Conservation (phyloP, 1,140 invertebrate genomes). For the Drosophila bocki region DNA sequence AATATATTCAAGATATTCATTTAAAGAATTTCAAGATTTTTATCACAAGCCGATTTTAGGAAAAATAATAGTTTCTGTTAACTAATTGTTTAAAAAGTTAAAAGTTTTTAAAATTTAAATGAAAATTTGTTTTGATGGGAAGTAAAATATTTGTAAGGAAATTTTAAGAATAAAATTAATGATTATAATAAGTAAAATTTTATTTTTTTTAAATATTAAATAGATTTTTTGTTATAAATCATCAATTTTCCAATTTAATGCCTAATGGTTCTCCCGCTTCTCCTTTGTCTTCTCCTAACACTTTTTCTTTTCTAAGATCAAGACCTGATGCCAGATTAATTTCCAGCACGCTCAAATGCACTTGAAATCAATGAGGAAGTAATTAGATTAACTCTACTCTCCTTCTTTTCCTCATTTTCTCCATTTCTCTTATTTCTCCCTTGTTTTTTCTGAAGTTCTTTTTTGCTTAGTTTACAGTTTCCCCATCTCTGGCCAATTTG, state of each 20-base stretch:
- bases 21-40: too few species aligned
- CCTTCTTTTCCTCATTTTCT: constrained; percentile 19
- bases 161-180: too few species aligned
- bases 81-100: too few species aligned
- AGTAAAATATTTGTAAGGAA: too few species aligned
- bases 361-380: constrained; percentile 76
- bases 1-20: too few species aligned
- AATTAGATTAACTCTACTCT: constrained; percentile 61
- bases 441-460: neutral
- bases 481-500: constrained; percentile 30
- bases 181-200: too few species aligned
- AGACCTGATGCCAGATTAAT: constrained; percentile 13
- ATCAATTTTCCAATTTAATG: neutral
- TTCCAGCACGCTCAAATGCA: constrained; percentile 58
- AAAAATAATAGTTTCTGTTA: too few species aligned
- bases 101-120: too few species aligned
- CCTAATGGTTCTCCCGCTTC: neutral
- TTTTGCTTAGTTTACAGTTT: constrained; percentile 3
- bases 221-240: neutral
- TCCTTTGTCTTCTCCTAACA: constrained; percentile 33
- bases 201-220: too few species aligned
- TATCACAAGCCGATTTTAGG: too few species aligned
- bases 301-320: constrained; percentile 51
- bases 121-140: too few species aligned
- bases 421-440: neutral